A percentile compares a stretch with the other conserved stretches of the same genome.
phyloP scores from a whole-genome alignment of 2,888 invertebrate species.

The Archips crataeganus region DNA sequence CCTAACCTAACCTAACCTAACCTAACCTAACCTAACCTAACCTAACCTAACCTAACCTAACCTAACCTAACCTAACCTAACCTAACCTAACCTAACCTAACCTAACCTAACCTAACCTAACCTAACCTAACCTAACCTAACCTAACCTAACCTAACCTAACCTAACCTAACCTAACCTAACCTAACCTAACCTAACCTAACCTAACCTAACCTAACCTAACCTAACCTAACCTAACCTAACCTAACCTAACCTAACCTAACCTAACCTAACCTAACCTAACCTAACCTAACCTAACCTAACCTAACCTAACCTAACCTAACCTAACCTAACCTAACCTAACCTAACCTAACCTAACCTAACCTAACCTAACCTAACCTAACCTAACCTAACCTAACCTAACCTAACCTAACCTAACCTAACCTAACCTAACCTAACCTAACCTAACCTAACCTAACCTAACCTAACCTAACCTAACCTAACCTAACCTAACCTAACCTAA shows the following conservation, averaged over 20 bases:
- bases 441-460: constrained; percentile 39
- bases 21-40: constrained; percentile 29
- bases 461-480: constrained; percentile 35
- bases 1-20: constrained; percentile 33
- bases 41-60: constrained; percentile 33
- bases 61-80: constrained; percentile 23
- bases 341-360: constrained; percentile 44
- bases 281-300: constrained; percentile 44
- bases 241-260: constrained; percentile 50
- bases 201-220: constrained; percentile 44
- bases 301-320: constrained; percentile 48
- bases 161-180: constrained; percentile 46
- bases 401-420: constrained; percentile 42
- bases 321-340: constrained; percentile 47
- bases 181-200: constrained; percentile 44
- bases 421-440: constrained; percentile 48
- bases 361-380: neutral
- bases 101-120: constrained; percentile 32
- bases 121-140: constrained; percentile 32
- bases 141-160: constrained; percentile 44
- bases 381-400: constrained; percentile 7
- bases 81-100: constrained; percentile 34
- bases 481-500: constrained; percentile 38
- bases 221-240: constrained; percentile 47
- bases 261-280: constrained; percentile 37